phyloP scores from a whole-genome alignment of 92 coral and sea anemone species.

The Chrysogorgia sp. region DNA sequence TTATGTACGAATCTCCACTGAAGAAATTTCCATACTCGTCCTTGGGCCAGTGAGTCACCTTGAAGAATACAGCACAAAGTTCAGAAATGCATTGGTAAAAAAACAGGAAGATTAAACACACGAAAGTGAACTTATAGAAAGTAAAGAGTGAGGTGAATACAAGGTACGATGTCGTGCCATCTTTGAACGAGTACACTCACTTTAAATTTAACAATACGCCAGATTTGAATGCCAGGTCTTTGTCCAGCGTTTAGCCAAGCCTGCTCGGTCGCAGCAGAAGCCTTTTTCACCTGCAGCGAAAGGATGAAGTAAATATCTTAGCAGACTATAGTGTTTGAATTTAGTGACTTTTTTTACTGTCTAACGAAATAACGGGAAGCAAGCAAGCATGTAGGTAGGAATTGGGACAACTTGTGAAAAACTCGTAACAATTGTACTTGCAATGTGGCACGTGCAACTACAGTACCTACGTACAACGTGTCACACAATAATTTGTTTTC shows the following conservation, averaged over 20 bases:
- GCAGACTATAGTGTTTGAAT: too few species aligned
- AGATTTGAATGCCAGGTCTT: constrained; percentile 71
- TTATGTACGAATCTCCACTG: constrained; percentile 86
- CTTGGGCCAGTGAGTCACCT: constrained; percentile 79
- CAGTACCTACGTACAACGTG: too few species aligned
- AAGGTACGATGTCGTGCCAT: too few species aligned
- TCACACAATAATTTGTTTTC: too few species aligned
- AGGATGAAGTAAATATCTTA: not conserved
- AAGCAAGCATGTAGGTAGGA: too few species aligned
- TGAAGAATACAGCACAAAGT: not conserved
- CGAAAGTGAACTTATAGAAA: too few species aligned
- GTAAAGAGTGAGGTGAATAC: too few species aligned
- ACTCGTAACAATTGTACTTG: too few species aligned
- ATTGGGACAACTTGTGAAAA: too few species aligned
- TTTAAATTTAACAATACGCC: constrained; percentile 92
- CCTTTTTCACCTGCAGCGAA: constrained; percentile 64
- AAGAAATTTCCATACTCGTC: constrained; percentile 77
- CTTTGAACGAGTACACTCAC: constrained; percentile 39
- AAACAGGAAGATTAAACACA: not conserved
- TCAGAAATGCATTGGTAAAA: not conserved
- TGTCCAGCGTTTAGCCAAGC: constrained; percentile 87
- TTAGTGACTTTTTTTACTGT: too few species aligned
- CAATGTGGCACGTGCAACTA: not conserved
- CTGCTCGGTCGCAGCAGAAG: constrained; percentile 70
- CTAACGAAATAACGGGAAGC: too few species aligned